A percentile compares a stretch with the other conserved stretches of the same genome.
Evolutionary conservation across 2,888 invertebrate species (phyloP).

Genomic region (Ectemnius cavifrons): DNA sequence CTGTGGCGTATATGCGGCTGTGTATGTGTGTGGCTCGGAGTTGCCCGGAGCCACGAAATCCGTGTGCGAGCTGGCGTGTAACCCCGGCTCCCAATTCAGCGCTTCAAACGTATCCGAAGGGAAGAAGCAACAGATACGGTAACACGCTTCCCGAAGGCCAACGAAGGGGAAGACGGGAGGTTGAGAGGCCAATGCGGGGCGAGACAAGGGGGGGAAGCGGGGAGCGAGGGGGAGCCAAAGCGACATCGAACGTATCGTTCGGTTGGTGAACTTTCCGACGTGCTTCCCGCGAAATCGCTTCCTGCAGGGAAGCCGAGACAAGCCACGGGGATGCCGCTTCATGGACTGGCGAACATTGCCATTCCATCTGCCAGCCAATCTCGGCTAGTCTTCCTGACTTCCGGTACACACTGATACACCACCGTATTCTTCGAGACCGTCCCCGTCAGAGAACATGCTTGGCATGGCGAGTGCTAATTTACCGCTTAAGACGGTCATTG

Average conservation of each 20-base stretch:
- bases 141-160: constrained; percentile 10
- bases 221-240: constrained; percentile 20
- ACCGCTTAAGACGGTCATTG: too few species aligned
- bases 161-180: constrained; percentile 16
- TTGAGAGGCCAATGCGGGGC: constrained; percentile 21
- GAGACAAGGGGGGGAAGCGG: constrained; percentile 13
- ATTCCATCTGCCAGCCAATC: constrained; percentile 49
- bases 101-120: constrained; percentile 45
- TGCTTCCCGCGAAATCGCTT: constrained; percentile 54
- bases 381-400: constrained; percentile 41
- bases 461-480: background rate
- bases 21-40: background rate
- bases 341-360: constrained; percentile 52
- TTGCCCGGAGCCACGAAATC: background rate
- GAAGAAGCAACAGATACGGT: constrained; percentile 48
- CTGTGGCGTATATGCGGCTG: background rate
- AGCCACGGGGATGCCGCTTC: constrained; percentile 36
- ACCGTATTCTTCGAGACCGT: constrained; percentile 17
- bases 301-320: constrained; percentile 29
- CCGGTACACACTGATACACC: constrained; percentile 30
- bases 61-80: constrained; percentile 17
- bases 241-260: constrained; percentile 53
- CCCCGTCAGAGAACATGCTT: background rate
- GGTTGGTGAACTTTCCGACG: constrained; percentile 46
- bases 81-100: constrained; percentile 20